phyloP scores from a whole-genome alignment of 2,888 invertebrate genomes.

The Rambutsinella grinnellia region DNA sequence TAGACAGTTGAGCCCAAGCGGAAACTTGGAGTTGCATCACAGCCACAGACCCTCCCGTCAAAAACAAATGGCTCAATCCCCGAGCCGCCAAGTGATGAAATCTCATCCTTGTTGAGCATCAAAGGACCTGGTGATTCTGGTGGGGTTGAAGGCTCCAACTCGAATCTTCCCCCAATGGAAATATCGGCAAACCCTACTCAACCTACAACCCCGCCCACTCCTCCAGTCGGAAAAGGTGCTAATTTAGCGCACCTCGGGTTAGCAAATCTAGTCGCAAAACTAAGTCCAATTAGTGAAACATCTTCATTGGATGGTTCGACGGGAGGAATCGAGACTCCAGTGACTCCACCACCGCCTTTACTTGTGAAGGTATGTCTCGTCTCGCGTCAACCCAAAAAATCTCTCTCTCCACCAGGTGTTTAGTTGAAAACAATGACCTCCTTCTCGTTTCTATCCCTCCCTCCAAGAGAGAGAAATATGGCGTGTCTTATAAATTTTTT shows the following conservation, averaged over 20 bases:
- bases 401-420: too few relatives aligned
- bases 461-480: background rate
- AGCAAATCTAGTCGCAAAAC: slow-evolving; percentile 18
- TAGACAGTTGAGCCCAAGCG: background rate
- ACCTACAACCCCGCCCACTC: slow-evolving; percentile 27
- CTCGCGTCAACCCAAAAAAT: background rate
- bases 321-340: background rate
- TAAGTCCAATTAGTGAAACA: slow-evolving; percentile 46
- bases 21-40: background rate
- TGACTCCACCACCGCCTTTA: slow-evolving; percentile 14
- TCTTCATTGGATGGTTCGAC: background rate
- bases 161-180: background rate
- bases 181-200: background rate
- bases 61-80: background rate
- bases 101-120: background rate
- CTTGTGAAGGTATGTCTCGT: slow-evolving; percentile 42
- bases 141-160: slow-evolving; percentile 19
- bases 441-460: background rate
- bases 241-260: slow-evolving; percentile 7
- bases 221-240: slow-evolving; percentile 22
- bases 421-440: too few relatives aligned
- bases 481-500: background rate
- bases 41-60: too few relatives aligned
- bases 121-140: slow-evolving; percentile 9
- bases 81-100: slow-evolving; percentile 5